Percentiles rank a stretch among this genome's conserved stretches.
Conservation (phyloP, 2,797 vertebrate genomes). For the Lepus oiostolus region DNA sequence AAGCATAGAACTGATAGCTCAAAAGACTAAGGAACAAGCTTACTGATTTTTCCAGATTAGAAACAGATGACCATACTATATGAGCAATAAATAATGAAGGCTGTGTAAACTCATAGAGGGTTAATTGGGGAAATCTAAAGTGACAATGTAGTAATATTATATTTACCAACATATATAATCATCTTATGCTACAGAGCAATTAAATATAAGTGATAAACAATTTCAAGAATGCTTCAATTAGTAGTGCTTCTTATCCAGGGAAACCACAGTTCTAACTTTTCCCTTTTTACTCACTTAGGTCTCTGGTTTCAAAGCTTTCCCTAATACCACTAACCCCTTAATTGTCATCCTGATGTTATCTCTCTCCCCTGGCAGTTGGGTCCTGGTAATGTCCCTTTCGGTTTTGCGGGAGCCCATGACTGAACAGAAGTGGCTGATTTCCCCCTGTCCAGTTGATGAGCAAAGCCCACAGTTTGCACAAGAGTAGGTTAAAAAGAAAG, state of each 20-base stretch:
- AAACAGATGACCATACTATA: slow-evolving; percentile 32
- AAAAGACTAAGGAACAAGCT: background rate
- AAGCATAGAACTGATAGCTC: background rate
- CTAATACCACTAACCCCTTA: background rate
- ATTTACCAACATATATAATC: slow-evolving; percentile 60
- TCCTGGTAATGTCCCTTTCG: background rate
- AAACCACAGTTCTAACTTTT: slow-evolving; percentile 46
- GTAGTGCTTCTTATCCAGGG: slow-evolving; percentile 31
- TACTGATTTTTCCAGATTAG: slow-evolving; percentile 56
- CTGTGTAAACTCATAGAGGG: background rate
- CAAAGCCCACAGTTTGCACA: background rate
- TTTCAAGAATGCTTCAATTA: slow-evolving; percentile 51
- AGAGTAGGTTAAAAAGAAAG: background rate
- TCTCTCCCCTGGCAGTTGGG: background rate
- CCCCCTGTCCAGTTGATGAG: background rate
- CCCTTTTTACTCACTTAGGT: slow-evolving; percentile 15
- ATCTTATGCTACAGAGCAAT: slow-evolving; percentile 53
- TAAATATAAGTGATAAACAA: slow-evolving; percentile 69
- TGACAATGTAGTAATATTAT: slow-evolving; percentile 61
- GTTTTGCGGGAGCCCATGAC: background rate
- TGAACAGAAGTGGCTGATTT: background rate
- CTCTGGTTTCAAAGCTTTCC: slow-evolving; percentile 26
- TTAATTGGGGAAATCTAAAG: slow-evolving; percentile 58
- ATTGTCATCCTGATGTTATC: background rate
- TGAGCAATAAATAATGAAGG: slow-evolving; percentile 43